Conservation (phyloP, 2,113 vertebrate genomes). For the Hipposideros armiger region DNA sequence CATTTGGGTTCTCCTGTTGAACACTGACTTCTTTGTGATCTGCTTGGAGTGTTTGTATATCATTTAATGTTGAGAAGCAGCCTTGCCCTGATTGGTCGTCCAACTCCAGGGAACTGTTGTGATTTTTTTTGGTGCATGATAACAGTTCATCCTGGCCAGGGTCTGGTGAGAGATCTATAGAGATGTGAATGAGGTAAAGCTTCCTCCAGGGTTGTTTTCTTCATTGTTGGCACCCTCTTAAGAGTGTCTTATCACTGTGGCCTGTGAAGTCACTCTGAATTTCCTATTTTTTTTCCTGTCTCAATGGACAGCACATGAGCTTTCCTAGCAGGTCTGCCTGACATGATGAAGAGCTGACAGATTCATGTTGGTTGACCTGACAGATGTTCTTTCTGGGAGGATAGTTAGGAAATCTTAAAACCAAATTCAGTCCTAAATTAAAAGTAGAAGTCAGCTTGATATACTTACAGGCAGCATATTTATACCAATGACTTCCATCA, state of each 20-base stretch:
- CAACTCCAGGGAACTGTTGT: neutral
- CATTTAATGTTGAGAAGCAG: constrained; percentile 53
- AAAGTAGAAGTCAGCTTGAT: neutral
- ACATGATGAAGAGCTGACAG: constrained; percentile 55
- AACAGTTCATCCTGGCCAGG: neutral
- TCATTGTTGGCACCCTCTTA: neutral
- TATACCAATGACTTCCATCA: neutral
- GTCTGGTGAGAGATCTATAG: neutral
- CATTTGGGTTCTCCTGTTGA: constrained; percentile 81
- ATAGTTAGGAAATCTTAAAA: constrained; percentile 46
- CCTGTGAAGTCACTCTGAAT: constrained; percentile 67
- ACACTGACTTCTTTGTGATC: constrained; percentile 81
- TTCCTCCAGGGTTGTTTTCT: neutral
- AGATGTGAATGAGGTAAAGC: neutral
- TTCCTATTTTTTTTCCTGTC: constrained; percentile 73
- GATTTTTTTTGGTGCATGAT: constrained; percentile 32
- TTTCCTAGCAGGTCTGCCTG: neutral
- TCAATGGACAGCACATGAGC: neutral
- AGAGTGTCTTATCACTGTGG: neutral
- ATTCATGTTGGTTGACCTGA: neutral
- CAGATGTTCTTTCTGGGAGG: constrained; percentile 21
- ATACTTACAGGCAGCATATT: neutral
- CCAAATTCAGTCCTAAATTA: constrained; percentile 27
- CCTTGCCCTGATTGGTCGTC: constrained; percentile 41
- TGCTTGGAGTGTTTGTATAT: constrained; percentile 63